Percentiles rank a stretch among this genome's conserved stretches.
phyloP scores from a whole-genome alignment of 1,140 invertebrate species.

The Pseudomyrmex sp. region DNA sequence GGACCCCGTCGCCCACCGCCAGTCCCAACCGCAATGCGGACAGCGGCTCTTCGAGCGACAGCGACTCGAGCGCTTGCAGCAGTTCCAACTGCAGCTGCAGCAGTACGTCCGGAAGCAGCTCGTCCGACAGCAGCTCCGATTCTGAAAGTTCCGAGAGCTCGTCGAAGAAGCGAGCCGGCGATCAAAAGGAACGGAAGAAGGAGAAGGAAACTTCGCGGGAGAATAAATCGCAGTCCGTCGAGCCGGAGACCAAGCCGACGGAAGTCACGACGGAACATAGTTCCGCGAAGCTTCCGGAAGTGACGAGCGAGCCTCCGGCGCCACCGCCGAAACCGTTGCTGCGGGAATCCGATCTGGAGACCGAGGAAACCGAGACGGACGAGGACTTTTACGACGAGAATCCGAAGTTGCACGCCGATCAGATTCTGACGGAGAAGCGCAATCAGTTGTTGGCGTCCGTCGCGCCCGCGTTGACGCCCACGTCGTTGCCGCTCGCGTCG shows the following conservation, averaged over 20 bases:
- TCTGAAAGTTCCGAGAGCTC: conserved; percentile 88
- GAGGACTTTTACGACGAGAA: conserved; percentile 94
- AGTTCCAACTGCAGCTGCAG: conserved; percentile 93
- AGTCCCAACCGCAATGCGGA: conserved; percentile 44
- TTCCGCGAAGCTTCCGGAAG: background rate
- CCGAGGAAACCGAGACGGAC: conserved; percentile 93
- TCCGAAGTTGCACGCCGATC: conserved; percentile 90
- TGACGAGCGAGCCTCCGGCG: conserved; percentile 24
- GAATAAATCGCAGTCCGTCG: conserved; percentile 55
- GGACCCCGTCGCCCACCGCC: conserved; percentile 44
- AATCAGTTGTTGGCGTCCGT: conserved; percentile 88
- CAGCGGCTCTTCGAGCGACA: conserved; percentile 90
- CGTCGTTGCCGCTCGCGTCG: conserved; percentile 73
- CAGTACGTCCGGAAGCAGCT: conserved; percentile 86
- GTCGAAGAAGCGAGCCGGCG: conserved; percentile 80
- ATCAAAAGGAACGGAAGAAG: conserved; percentile 79
- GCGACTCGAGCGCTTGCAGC: conserved; percentile 91
- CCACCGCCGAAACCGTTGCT: conserved; percentile 78
- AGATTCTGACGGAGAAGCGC: conserved; percentile 90
- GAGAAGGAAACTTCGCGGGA: conserved; percentile 73
- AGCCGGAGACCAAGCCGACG: conserved; percentile 70
- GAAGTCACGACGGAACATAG: conserved; percentile 77
- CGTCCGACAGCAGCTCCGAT: conserved; percentile 89
- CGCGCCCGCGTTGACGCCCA: conserved; percentile 73
- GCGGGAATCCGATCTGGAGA: conserved; percentile 92